A percentile compares a stretch with the other conserved stretches of the same genome.
Evolutionary conservation across 2,113 vertebrate genomes (phyloP).

Genomic region (Neopipo cinnamomea): DNA sequence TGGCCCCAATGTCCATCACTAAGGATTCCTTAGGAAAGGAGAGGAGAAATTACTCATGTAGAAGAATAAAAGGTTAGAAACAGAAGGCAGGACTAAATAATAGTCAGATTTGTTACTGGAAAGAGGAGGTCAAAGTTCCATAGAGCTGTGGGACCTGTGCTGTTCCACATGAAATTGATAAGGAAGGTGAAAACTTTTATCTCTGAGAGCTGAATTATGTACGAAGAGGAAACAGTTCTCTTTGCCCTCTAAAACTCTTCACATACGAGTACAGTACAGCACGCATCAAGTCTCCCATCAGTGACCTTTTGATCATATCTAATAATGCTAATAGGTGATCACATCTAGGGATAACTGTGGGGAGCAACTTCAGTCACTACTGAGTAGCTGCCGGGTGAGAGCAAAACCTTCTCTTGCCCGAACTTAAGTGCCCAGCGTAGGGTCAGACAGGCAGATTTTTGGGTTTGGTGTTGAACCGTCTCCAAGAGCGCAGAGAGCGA

Average conservation of each 20-base stretch:
- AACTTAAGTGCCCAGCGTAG: rapidly evolving
- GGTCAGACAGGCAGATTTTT: rapidly evolving
- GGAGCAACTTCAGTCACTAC: neutral
- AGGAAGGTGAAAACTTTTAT: neutral
- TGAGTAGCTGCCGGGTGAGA: neutral
- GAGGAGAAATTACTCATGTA: neutral
- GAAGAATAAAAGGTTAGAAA: neutral
- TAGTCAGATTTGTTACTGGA: neutral
- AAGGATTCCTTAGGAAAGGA: neutral
- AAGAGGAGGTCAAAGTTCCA: too few species aligned
- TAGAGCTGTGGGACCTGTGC: neutral
- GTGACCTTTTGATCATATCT: neutral
- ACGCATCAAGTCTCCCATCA: neutral
- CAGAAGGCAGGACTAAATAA: neutral
- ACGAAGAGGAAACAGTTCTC: neutral
- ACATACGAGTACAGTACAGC: neutral
- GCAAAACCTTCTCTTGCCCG: neutral
- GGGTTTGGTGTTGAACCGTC: rapidly evolving
- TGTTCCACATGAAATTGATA: rapidly evolving
- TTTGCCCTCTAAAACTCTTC: neutral
- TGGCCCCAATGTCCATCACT: too few species aligned
- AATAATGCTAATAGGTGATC: too few species aligned
- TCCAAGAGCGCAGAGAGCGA: rapidly evolving
- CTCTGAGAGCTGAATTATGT: neutral
- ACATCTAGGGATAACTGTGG: neutral